These are phyloP conservation scores for Sebastes schlegelii DNA, from an alignment of 2,113 vertebrate species.

Conservation along the genomic window DNA sequence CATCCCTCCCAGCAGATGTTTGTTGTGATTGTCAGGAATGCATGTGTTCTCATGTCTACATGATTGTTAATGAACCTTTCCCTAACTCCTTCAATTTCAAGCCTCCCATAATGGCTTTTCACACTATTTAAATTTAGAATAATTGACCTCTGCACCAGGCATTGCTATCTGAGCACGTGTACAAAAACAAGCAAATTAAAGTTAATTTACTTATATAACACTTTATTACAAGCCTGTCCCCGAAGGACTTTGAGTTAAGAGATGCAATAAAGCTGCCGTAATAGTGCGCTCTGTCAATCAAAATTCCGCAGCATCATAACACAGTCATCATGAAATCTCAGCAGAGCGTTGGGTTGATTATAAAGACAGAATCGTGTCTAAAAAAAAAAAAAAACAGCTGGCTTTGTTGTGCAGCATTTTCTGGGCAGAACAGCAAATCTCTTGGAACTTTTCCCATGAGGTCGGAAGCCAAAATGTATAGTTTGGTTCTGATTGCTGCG, in stretches of 20 bases:
- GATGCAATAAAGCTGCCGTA: slow-evolving; percentile 24
- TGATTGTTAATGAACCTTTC: slow-evolving; percentile 16
- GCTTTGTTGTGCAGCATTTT: slow-evolving; percentile 12
- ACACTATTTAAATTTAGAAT: slow-evolving; percentile 11
- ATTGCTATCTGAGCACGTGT: not conserved
- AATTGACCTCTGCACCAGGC: slow-evolving; percentile 9
- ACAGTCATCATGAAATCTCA: slow-evolving; percentile 12
- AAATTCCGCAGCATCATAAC: not conserved
- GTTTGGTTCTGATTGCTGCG: slow-evolving; percentile 50
- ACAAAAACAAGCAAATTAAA: slow-evolving; percentile 10
- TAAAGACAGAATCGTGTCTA: not conserved
- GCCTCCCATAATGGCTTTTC: slow-evolving; percentile 1
- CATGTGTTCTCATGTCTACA: slow-evolving; percentile 17
- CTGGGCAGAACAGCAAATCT: too few species aligned
- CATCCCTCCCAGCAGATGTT: slow-evolving; percentile 49
- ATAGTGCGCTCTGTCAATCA: not conserved
- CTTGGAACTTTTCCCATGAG: not conserved
- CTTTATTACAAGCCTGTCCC: slow-evolving; percentile 14
- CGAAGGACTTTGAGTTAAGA: slow-evolving; percentile 25
- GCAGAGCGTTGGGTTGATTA: slow-evolving; percentile 2
- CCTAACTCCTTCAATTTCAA: slow-evolving; percentile 9
- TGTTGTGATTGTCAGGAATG: slow-evolving; percentile 27
- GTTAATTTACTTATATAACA: slow-evolving; percentile 21
- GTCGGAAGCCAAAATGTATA: slow-evolving; percentile 4
- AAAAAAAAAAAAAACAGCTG: slow-evolving; percentile 10